Percentiles rank a stretch among this genome's conserved stretches.
phyloP scores from a whole-genome alignment of 2,888 invertebrate genomes.

The Ophion costatus region DNA sequence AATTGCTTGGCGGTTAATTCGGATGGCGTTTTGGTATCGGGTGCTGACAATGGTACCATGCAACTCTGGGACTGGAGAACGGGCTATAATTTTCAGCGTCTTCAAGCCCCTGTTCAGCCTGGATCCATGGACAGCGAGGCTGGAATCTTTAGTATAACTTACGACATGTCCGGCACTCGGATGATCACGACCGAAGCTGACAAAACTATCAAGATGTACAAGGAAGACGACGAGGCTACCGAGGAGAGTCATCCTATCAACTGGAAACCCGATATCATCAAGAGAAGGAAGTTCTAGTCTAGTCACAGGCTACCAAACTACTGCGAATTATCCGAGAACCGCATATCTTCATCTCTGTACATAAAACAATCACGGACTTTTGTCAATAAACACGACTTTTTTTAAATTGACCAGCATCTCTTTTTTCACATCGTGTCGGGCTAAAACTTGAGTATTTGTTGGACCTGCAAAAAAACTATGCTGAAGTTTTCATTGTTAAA shows the following conservation, averaged over 20 bases:
- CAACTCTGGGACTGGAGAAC: constrained; percentile 99
- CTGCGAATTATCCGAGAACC: not conserved
- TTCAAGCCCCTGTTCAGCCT: constrained; percentile 97
- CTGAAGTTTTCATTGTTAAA: no score
- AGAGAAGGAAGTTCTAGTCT: constrained; percentile 86
- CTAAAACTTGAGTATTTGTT: not conserved
- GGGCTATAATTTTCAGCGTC: constrained; percentile 98
- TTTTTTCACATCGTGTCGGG: not conserved
- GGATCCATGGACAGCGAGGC: constrained; percentile 99
- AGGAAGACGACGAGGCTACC: constrained; percentile 97
- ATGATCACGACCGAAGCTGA: constrained; percentile 99
- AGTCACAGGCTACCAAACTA: constrained; percentile 85
- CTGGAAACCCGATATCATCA: constrained; percentile 98
- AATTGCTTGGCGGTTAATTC: constrained; percentile 98
- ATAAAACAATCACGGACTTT: constrained; percentile 10
- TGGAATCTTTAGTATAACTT: constrained; percentile 97
- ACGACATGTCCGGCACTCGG: constrained; percentile 97
- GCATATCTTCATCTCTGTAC: not conserved
- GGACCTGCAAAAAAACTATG: not conserved
- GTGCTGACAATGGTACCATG: constrained; percentile 99
- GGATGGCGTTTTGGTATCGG: constrained; percentile 98
- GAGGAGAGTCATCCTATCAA: constrained; percentile 98
- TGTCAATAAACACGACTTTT: not conserved
- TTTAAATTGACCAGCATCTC: not conserved
- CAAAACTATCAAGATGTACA: constrained; percentile 99